Conservation (phyloP, 2,888 invertebrate genomes). For the Iselma pallidipennis region DNA sequence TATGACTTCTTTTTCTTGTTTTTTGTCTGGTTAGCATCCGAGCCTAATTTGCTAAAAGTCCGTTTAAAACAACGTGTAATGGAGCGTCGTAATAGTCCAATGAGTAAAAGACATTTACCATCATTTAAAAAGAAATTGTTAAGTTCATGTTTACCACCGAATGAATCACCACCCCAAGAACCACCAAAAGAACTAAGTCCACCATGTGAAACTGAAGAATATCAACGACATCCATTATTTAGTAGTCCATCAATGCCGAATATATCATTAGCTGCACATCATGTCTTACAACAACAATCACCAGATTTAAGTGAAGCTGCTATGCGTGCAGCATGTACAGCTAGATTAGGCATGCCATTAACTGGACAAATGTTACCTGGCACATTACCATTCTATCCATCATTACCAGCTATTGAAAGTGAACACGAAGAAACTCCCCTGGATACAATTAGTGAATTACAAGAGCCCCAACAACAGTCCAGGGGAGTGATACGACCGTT, state of each 20-base stretch:
- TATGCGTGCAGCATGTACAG: constrained; percentile 72
- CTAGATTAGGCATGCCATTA: constrained; percentile 66
- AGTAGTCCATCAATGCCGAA: constrained; percentile 97
- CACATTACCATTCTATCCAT: constrained; percentile 72
- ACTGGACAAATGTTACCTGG: constrained; percentile 67
- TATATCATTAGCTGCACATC: constrained; percentile 76
- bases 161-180: constrained; percentile 65
- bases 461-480: constrained; percentile 44
- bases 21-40: constrained; percentile 72
- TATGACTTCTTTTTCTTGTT: neutral
- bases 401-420: constrained; percentile 63
- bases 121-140: constrained; percentile 74
- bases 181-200: constrained; percentile 62
- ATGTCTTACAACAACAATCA: constrained; percentile 42
- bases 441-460: constrained; percentile 56
- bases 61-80: constrained; percentile 93
- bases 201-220: constrained; percentile 68
- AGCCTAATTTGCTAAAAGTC: constrained; percentile 95
- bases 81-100: constrained; percentile 91
- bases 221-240: constrained; percentile 72
- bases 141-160: constrained; percentile 61
- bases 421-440: constrained; percentile 61
- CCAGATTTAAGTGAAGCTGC: constrained; percentile 76
- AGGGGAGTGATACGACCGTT: constrained; percentile 67
- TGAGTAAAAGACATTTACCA: constrained; percentile 80